Evolutionary conservation across 2,888 invertebrate genomes (phyloP).

Genomic region (Diogma glabrata): DNA sequence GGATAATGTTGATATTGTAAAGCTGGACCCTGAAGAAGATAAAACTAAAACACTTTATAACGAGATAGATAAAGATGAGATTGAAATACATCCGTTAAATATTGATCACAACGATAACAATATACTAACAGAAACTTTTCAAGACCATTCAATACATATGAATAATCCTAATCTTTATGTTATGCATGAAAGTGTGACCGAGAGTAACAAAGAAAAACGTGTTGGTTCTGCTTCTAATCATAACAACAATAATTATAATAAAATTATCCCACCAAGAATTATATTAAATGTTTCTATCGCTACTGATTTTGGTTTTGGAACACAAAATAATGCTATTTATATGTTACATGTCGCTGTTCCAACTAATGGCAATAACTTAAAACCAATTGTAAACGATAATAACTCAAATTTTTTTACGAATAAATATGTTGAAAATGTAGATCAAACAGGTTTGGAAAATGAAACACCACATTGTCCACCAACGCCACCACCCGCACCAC

Average conservation of each 20-base stretch:
- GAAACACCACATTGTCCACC: slow-evolving; percentile 18
- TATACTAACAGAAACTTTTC: slow-evolving; percentile 14
- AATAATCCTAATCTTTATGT: not conserved
- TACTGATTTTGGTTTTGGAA: slow-evolving; percentile 47
- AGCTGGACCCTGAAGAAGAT: slow-evolving; percentile 28
- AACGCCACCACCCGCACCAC: slow-evolving; percentile 34
- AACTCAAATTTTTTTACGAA: not conserved
- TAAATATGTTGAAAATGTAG: slow-evolving; percentile 10
- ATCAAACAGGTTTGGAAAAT: not conserved
- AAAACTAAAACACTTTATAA: slow-evolving; percentile 27
- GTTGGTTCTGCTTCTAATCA: no score
- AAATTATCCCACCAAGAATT: slow-evolving; percentile 45
- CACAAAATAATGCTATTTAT: slow-evolving; percentile 54
- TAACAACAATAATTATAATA: not conserved
- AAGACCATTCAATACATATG: not conserved
- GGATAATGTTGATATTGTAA: slow-evolving; percentile 32
- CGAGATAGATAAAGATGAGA: slow-evolving; percentile 10
- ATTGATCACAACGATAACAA: slow-evolving; percentile 13
- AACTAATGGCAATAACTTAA: slow-evolving; percentile 34
- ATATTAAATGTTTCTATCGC: slow-evolving; percentile 74
- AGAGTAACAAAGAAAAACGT: not conserved
- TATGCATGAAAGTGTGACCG: not conserved
- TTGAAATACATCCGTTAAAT: slow-evolving; percentile 1
- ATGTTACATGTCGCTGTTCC: slow-evolving; percentile 72
- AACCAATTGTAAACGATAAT: slow-evolving; percentile 26